Percentiles rank a stretch among this genome's conserved stretches.
Conservation (phyloP, 2,797 vertebrate species). For the Arctocebus calabarensis region DNA sequence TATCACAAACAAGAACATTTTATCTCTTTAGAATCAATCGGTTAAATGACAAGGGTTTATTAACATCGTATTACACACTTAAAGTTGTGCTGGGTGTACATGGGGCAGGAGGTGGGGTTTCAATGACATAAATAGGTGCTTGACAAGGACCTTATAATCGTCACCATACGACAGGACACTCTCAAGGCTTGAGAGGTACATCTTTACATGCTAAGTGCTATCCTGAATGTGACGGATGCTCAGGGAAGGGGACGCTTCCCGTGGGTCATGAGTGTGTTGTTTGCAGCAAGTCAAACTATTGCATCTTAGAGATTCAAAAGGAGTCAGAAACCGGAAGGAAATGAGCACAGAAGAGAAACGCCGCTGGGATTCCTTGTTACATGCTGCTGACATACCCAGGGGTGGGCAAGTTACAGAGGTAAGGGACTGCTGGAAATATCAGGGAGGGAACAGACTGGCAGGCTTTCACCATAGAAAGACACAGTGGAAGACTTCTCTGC, state of each 20-base stretch:
- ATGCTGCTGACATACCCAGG: too few relatives aligned
- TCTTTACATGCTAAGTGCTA: not conserved
- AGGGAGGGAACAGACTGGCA: not conserved
- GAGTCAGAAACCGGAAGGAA: slow-evolving; percentile 20
- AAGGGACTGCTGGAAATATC: not conserved
- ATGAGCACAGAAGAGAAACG: not conserved
- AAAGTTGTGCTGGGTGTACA: not conserved
- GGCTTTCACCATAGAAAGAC: not conserved
- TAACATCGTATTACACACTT: not conserved
- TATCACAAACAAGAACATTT: not conserved
- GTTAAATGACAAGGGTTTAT: not conserved
- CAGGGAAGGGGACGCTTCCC: not conserved
- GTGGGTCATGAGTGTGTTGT: not conserved
- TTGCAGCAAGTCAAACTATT: not conserved
- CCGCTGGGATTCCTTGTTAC: not conserved
- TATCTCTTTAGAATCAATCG: not conserved
- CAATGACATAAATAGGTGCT: not conserved
- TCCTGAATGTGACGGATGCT: not conserved
- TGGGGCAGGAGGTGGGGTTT: not conserved
- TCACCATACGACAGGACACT: not conserved
- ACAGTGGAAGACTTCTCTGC: not conserved
- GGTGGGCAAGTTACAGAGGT: not conserved
- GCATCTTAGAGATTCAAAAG: not conserved
- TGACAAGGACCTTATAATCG: not conserved
- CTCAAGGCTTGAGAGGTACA: not conserved